phyloP scores from a whole-genome alignment of 2,797 vertebrate genomes.

The Pseudomugil gertrudae region DNA sequence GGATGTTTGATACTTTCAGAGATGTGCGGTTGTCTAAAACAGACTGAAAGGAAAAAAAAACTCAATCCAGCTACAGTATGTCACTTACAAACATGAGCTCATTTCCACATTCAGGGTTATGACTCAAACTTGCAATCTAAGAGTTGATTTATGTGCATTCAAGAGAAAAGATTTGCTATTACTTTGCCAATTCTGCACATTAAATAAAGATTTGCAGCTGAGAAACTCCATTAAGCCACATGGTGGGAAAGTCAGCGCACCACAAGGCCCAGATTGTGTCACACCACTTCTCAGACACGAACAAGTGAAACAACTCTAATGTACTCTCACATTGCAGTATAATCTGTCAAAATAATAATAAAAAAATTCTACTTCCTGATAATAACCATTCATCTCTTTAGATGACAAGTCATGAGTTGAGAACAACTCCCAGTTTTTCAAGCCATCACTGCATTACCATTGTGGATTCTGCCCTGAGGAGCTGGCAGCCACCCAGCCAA shows the following conservation, averaged over 20 bases:
- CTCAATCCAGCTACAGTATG: conserved; percentile 56
- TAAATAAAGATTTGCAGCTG: conserved; percentile 36
- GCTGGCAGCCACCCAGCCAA: conserved; percentile 22
- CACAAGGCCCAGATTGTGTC: conserved; percentile 11
- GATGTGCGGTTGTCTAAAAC: conserved; percentile 66
- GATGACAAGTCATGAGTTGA: not conserved
- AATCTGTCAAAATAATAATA: not conserved
- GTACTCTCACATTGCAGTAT: not conserved
- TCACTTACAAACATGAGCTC: conserved; percentile 72
- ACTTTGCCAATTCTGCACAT: conserved; percentile 22
- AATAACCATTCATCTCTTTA: conserved; percentile 2
- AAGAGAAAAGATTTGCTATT: conserved; percentile 20
- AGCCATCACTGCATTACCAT: not conserved
- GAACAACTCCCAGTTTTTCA: conserved; percentile 1
- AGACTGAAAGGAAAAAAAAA: conserved; percentile 52
- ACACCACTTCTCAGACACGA: not conserved
- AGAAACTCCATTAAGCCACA: conserved; percentile 28
- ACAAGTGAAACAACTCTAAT: conserved; percentile 8
- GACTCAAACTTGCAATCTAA: conserved; percentile 50
- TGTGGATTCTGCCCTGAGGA: conserved; percentile 22
- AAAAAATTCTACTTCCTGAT: not conserved
- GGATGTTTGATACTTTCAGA: conserved; percentile 63
- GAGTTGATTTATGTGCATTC: conserved; percentile 43
- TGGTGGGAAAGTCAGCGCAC: conserved; percentile 18
- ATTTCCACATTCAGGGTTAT: conserved; percentile 56